Conservation (phyloP, 2,888 invertebrate genomes). For the Diachrysia chrysitis region DNA sequence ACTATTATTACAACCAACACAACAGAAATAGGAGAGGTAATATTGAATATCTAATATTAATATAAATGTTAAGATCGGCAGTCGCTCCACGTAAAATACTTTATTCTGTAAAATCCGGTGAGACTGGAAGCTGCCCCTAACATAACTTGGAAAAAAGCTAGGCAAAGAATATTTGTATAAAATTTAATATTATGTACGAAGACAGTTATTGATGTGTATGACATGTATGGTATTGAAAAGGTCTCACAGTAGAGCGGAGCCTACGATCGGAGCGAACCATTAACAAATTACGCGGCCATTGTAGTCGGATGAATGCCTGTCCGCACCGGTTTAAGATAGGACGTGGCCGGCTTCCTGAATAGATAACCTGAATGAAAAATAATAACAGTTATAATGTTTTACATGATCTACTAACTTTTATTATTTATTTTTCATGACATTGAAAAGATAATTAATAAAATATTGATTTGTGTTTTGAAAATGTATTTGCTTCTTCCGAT, state of each 20-base stretch:
- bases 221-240: background rate
- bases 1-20: background rate
- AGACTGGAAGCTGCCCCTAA: background rate
- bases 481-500: slow-evolving; percentile 7
- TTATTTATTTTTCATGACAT: too few species aligned
- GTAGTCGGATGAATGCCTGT: background rate
- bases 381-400: background rate
- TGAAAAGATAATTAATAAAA: too few species aligned
- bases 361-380: background rate
- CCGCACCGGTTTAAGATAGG: background rate
- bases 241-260: background rate
- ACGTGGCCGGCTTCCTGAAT: background rate
- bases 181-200: too few species aligned
- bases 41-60: too few species aligned
- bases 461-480: too few species aligned
- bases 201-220: background rate
- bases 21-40: background rate
- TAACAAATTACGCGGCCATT: background rate
- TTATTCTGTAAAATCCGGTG: too few species aligned
- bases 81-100: background rate
- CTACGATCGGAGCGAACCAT: background rate
- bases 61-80: background rate
- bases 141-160: background rate
- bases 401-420: too few species aligned
- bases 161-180: too few species aligned